Percentiles rank a stretch among this genome's conserved stretches.
phyloP scores from a whole-genome alignment of 2,113 vertebrate genomes.

The Gobius niger region DNA sequence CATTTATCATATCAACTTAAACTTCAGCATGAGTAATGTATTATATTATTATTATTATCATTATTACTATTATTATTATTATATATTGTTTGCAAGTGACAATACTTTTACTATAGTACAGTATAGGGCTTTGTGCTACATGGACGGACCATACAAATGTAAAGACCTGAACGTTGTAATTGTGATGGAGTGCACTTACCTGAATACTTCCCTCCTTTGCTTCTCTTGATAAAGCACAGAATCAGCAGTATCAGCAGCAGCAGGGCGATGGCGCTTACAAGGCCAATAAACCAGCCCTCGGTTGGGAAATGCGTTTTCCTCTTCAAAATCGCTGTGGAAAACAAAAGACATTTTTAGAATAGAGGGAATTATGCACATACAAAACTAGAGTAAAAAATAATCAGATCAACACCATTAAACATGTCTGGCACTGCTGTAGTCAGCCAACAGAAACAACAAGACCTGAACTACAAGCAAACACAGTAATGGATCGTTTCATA shows the following conservation, averaged over 20 bases:
- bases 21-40: no score
- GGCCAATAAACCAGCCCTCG: constrained; percentile 88
- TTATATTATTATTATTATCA: no score
- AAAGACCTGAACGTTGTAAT: not conserved
- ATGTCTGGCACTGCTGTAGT: constrained; percentile 37
- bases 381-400: constrained; percentile 7
- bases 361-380: constrained; percentile 5
- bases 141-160: no score
- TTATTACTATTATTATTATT: no score
- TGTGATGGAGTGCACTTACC: constrained; percentile 61
- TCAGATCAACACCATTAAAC: constrained; percentile 12
- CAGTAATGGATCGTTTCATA: constrained; percentile 56
- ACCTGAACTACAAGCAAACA: constrained; percentile 49
- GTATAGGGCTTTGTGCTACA: no score
- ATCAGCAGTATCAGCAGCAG: constrained; percentile 84
- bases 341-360: constrained; percentile 5
- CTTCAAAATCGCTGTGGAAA: constrained; percentile 55
- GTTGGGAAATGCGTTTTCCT: constrained; percentile 74
- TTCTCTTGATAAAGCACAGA: constrained; percentile 89
- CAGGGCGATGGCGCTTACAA: constrained; percentile 82
- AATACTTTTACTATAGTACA: no score
- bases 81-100: no score
- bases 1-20: no score
- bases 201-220: constrained; percentile 92
- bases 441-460: constrained; percentile 30